These are phyloP conservation scores for Bhutanitis thaidina DNA, from an alignment of 2,888 invertebrate species.

Conservation along the genomic window DNA sequence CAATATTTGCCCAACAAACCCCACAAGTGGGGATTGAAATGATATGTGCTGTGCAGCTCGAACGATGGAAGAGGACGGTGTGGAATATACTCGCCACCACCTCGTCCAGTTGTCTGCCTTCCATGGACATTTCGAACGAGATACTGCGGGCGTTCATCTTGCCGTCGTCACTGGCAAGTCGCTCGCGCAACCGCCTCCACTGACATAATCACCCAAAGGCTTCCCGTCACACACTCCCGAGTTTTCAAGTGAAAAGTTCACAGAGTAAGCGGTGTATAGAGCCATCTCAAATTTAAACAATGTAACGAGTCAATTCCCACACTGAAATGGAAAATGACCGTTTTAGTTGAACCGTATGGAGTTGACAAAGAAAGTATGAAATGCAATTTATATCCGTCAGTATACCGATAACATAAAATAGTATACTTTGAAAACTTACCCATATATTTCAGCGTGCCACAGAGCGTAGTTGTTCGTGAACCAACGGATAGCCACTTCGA, in stretches of 20 bases:
- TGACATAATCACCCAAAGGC: conserved; percentile 53
- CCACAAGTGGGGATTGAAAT: no score
- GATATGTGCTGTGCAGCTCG: no score
- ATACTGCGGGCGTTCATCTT: conserved; percentile 90
- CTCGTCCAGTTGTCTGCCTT: conserved; percentile 95
- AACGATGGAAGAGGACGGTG: conserved; percentile 93
- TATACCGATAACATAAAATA: no score
- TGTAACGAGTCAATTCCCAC: conserved; percentile 59
- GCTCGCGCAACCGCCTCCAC: conserved; percentile 33
- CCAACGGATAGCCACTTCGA: conserved; percentile 94
- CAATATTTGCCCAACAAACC: no score
- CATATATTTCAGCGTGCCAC: conserved; percentile 96
- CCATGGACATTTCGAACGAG: conserved; percentile 90
- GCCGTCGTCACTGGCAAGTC: conserved; percentile 59
- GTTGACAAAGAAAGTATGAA: background rate
- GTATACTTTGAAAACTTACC: conserved; percentile 84
- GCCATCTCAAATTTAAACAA: conserved; percentile 58
- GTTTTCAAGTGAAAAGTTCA: conserved; percentile 27
- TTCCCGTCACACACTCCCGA: conserved; percentile 39
- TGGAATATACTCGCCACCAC: conserved; percentile 95
- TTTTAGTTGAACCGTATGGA: conserved; percentile 45
- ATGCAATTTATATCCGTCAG: no score
- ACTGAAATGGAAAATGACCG: conserved; percentile 71
- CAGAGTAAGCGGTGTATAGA: conserved; percentile 34
- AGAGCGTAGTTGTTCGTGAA: conserved; percentile 90